These are phyloP conservation scores for Drosophila lacertosa DNA, from an alignment of 1,140 invertebrate species.

Conservation along the genomic window DNA sequence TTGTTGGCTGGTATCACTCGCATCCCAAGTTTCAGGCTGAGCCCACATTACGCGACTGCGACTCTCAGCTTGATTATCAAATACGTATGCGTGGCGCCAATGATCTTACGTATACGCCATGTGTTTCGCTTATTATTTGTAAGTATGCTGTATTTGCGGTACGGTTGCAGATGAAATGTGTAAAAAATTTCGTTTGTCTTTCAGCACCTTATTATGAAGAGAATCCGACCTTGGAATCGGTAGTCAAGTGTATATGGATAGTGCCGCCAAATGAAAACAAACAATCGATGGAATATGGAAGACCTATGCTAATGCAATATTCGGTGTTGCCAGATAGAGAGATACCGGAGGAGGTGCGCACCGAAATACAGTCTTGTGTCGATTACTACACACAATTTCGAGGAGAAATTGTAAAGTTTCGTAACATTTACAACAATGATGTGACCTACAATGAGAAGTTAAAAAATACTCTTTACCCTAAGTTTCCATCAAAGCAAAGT, in stretches of 20 bases:
- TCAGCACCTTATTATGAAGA: constrained; percentile 94
- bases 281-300: constrained; percentile 93
- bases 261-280: constrained; percentile 96
- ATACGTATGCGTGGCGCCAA: constrained; percentile 95
- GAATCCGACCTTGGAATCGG: constrained; percentile 90
- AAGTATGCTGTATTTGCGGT: constrained; percentile 70
- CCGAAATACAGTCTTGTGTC: constrained; percentile 93
- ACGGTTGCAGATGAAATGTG: too few species aligned
- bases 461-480: constrained; percentile 88
- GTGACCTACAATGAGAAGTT: constrained; percentile 92
- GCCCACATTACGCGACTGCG: constrained; percentile 95
- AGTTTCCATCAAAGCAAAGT: constrained; percentile 88
- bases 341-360: constrained; percentile 91
- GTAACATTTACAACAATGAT: constrained; percentile 89
- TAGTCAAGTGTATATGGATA: constrained; percentile 96
- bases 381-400: constrained; percentile 92
- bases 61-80: constrained; percentile 97
- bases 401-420: constrained; percentile 91
- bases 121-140: constrained; percentile 97
- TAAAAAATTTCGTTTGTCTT: constrained; percentile 64
- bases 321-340: constrained; percentile 92
- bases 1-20: constrained; percentile 99
- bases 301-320: constrained; percentile 95
- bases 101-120: constrained; percentile 95
- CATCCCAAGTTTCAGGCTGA: constrained; percentile 95